Percentiles rank a stretch among this genome's conserved stretches.
phyloP scores from a whole-genome alignment of 2,888 invertebrate genomes.

The Zygothrica quintamaculata region DNA sequence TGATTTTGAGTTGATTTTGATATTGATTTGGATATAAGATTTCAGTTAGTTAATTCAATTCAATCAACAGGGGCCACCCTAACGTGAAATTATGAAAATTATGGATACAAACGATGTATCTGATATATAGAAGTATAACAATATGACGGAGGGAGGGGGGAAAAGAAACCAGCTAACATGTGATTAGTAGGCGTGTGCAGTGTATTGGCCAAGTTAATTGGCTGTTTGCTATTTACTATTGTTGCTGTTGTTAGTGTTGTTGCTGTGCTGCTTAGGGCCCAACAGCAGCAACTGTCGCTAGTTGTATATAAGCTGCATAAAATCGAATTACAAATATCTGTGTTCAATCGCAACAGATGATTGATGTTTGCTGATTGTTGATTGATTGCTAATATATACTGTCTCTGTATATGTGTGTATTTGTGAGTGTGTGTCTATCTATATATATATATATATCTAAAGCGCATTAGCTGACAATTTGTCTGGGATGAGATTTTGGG shows the following conservation, averaged over 20 bases:
- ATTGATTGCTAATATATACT: neutral
- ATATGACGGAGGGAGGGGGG: no score
- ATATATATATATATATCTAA: neutral
- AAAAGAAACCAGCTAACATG: constrained; percentile 50
- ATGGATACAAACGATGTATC: constrained; percentile 31
- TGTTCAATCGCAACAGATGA: constrained; percentile 1
- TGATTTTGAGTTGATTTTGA: constrained; percentile 25
- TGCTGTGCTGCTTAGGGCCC: constrained; percentile 32
- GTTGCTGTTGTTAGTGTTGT: constrained; percentile 18
- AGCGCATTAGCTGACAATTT: constrained; percentile 44
- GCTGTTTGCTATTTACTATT: no score
- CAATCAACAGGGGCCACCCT: constrained; percentile 75
- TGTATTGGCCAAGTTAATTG: constrained; percentile 49
- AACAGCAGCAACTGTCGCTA: constrained; percentile 27
- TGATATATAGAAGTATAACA: constrained; percentile 4
- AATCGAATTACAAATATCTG: constrained; percentile 55
- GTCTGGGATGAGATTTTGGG: constrained; percentile 64
- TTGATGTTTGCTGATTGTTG: no score
- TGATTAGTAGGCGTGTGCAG: constrained; percentile 55
- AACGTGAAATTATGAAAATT: constrained; percentile 74
- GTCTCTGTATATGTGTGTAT: constrained; percentile 1
- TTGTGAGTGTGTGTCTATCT: constrained; percentile 15
- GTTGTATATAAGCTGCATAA: constrained; percentile 13
- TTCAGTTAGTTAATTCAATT: constrained; percentile 62
- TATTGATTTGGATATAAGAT: constrained; percentile 9